Evolutionary conservation across 2,888 invertebrate species (phyloP).

Genomic region (Teleiodes luculella): DNA sequence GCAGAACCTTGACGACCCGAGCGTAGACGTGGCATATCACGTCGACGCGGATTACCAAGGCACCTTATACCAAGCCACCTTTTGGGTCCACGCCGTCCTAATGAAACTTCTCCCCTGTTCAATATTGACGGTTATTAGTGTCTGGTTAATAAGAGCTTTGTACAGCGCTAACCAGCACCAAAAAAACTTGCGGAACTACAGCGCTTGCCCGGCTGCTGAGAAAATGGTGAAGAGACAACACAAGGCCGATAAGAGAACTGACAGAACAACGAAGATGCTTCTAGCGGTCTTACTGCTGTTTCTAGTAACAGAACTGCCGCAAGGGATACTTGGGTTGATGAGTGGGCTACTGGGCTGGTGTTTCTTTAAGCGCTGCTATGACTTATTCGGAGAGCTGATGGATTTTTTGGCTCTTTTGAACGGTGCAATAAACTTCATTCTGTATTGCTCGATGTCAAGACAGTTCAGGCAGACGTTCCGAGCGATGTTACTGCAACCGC

Average conservation of each 20-base stretch:
- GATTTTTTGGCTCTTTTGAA: constrained; percentile 94
- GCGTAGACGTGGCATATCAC: constrained; percentile 59
- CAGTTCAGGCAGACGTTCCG: constrained; percentile 86
- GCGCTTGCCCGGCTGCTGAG: constrained; percentile 59
- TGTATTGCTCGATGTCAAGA: constrained; percentile 96
- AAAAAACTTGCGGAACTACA: constrained; percentile 76
- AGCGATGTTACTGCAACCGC: constrained; percentile 81
- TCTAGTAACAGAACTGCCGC: constrained; percentile 92
- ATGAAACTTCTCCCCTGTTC: constrained; percentile 89
- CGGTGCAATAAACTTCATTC: constrained; percentile 95
- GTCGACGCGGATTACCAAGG: constrained; percentile 78
- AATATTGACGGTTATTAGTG: constrained; percentile 85
- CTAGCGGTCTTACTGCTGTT: constrained; percentile 92
- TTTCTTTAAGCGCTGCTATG: constrained; percentile 90
- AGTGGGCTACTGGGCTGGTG: constrained; percentile 77
- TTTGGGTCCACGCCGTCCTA: constrained; percentile 89
- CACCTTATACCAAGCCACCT: constrained; percentile 83
- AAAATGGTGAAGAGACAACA: constrained; percentile 60
- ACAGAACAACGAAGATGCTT: constrained; percentile 93
- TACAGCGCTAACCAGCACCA: constrained; percentile 85
- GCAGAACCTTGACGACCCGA: constrained; percentile 63
- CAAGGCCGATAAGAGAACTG: constrained; percentile 71
- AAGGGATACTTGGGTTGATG: constrained; percentile 79
- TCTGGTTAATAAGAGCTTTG: constrained; percentile 84
- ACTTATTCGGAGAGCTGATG: constrained; percentile 90